These are phyloP conservation scores for Gasterosteus nipponicus DNA, from an alignment of 2,113 vertebrate species.

Conservation along the genomic window DNA sequence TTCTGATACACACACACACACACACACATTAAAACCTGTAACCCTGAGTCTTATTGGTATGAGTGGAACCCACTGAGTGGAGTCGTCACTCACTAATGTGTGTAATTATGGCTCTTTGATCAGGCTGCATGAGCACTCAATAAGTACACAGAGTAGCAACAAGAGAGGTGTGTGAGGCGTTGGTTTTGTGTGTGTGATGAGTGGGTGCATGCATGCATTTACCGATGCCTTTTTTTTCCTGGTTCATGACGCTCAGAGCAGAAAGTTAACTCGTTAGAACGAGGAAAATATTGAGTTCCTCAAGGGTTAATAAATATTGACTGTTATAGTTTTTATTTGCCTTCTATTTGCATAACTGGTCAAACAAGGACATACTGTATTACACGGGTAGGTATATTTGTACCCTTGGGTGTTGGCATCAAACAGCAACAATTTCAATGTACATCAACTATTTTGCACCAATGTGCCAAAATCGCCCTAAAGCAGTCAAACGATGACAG, in stretches of 20 bases:
- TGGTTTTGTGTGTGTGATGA: conserved; percentile 36
- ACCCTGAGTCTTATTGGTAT: conserved; percentile 50
- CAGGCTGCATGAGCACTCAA: conserved; percentile 47
- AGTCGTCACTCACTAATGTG: conserved; percentile 60
- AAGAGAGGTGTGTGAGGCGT: conserved; percentile 32
- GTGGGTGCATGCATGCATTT: conserved; percentile 32
- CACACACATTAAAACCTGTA: conserved; percentile 40
- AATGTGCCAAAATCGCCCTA: background rate
- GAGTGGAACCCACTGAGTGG: conserved; percentile 53
- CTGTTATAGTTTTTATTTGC: background rate
- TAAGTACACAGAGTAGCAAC: conserved; percentile 44
- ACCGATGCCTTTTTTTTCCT: background rate
- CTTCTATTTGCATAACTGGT: background rate
- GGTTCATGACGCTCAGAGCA: background rate
- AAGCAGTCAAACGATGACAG: background rate
- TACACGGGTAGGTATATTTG: conserved; percentile 7
- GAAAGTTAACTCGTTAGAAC: conserved; percentile 12
- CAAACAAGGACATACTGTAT: conserved; percentile 8
- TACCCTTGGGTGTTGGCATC: conserved; percentile 15
- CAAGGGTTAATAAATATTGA: background rate
- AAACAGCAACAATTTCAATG: conserved; percentile 16
- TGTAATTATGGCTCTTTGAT: conserved; percentile 69
- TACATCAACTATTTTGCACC: background rate
- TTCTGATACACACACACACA: conserved; percentile 18
- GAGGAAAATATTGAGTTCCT: background rate